Percentiles rank a stretch among this genome's conserved stretches.
These are phyloP conservation scores for Calidris pugnax DNA, from an alignment of 2,113 vertebrate genomes.

Conservation along the genomic window DNA sequence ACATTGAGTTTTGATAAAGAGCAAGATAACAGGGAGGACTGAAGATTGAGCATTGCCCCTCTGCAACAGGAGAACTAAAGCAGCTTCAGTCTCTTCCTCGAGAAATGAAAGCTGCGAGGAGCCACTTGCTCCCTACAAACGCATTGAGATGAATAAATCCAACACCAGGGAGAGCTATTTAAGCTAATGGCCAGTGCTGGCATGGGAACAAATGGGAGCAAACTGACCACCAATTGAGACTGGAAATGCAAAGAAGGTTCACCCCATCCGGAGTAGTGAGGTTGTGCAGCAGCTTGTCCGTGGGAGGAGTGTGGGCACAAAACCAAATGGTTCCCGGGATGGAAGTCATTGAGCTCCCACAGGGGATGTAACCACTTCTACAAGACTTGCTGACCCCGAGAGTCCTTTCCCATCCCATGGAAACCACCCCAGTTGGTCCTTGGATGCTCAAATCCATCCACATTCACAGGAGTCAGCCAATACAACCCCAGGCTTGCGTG, in stretches of 20 bases:
- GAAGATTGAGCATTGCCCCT: not conserved
- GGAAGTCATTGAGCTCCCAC: not conserved
- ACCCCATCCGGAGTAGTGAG: not conserved
- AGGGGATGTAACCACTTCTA: not conserved
- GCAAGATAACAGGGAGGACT: not conserved
- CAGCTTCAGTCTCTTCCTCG: rapidly evolving
- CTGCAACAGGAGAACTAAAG: not conserved
- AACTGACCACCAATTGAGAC: not conserved
- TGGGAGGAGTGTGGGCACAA: not conserved
- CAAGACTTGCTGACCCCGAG: not conserved
- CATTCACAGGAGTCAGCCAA: not conserved
- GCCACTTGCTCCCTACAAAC: not conserved
- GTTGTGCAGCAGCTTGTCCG: conserved; percentile 4
- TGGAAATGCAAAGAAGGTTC: conserved; percentile 18
- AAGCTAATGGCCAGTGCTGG: conserved; percentile 1
- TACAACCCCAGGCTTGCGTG: rapidly evolving
- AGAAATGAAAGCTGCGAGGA: not conserved
- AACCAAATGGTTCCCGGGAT: not conserved
- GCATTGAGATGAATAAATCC: not conserved
- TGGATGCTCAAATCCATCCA: not conserved
- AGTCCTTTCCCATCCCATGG: not conserved
- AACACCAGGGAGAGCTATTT: not conserved
- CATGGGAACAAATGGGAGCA: not conserved
- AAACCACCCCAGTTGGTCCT: not conserved
- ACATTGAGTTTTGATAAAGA: not conserved